A percentile compares a stretch with the other conserved stretches of the same genome.
Evolutionary conservation across 2,888 invertebrate genomes (phyloP).

Genomic region (Notodromas monacha): DNA sequence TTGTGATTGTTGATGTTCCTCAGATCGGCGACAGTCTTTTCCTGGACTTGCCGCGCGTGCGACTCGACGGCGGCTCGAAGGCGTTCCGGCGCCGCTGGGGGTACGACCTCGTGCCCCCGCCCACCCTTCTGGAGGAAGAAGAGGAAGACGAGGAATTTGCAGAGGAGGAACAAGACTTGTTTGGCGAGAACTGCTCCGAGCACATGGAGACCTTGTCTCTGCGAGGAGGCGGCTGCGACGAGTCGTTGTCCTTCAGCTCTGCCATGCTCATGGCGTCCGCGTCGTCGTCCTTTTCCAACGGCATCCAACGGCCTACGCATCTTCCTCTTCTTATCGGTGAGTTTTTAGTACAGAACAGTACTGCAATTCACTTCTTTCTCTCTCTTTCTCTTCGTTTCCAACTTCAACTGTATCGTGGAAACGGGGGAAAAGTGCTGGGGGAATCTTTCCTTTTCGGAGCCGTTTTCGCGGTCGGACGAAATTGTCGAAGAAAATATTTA

Average conservation of each 20-base stretch:
- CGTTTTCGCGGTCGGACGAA: no score
- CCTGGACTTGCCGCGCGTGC: constrained; percentile 27
- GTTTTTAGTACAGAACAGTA: no score
- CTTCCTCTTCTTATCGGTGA: no score
- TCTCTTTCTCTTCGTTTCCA: no score
- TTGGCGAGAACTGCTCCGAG: constrained; percentile 10
- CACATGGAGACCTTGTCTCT: constrained; percentile 24
- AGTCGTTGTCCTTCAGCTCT: no score
- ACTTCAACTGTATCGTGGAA: no score
- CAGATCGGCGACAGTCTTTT: constrained; percentile 24
- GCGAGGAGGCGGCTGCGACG: constrained; percentile 27
- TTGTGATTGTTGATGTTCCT: constrained; percentile 10
- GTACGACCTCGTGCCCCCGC: constrained; percentile 24
- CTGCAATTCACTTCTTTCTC: no score
- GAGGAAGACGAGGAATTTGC: constrained; percentile 11
- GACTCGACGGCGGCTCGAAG: constrained; percentile 31
- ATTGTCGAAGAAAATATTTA: no score
- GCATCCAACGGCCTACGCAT: neutral
- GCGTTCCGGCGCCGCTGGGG: constrained; percentile 28
- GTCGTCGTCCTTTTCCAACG: constrained; percentile 8
- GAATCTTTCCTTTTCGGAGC: no score
- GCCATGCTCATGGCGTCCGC: constrained; percentile 7
- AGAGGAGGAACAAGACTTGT: constrained; percentile 11
- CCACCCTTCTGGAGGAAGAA: constrained; percentile 30
- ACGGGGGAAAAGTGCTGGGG: no score